phyloP scores from a whole-genome alignment of 2,888 invertebrate genomes.

The Fragum whitleyi region DNA sequence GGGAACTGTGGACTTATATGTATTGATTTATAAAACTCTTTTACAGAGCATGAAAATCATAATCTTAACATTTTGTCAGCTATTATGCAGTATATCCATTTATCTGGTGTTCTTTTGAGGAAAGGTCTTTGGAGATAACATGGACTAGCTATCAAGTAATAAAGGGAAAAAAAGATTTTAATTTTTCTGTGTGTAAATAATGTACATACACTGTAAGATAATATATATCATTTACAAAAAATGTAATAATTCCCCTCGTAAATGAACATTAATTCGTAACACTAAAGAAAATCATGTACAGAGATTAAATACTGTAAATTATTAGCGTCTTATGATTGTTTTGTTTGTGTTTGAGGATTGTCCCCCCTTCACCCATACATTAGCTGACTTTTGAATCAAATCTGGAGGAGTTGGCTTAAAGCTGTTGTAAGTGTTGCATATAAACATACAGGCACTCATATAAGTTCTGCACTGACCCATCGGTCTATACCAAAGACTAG shows the following conservation, averaged over 20 bases:
- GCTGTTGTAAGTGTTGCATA: too few species aligned
- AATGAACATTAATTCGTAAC: conserved; percentile 18
- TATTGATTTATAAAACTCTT: too few species aligned
- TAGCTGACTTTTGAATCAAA: too few species aligned
- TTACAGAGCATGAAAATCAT: too few species aligned
- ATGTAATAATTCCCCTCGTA: conserved; percentile 41
- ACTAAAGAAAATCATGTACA: conserved; percentile 51
- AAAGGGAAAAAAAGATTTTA: neutral
- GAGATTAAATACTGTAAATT: conserved; percentile 45
- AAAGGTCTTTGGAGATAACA: conserved; percentile 35
- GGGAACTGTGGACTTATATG: too few species aligned
- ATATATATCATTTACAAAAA: conserved; percentile 49
- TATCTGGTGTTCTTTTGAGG: too few species aligned
- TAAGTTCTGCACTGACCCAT: too few species aligned
- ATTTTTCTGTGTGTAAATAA: conserved; percentile 38
- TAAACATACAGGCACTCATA: too few species aligned
- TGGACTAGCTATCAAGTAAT: neutral
- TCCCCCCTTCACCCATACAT: neutral
- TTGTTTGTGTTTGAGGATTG: conserved; percentile 1
- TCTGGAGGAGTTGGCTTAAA: too few species aligned
- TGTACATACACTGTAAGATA: conserved; percentile 68
- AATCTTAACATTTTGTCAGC: too few species aligned
- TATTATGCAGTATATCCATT: too few species aligned
- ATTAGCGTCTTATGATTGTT: conserved; percentile 8
- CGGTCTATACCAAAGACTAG: too few species aligned